A percentile compares a stretch with the other conserved stretches of the same genome.
Conservation (phyloP, 2,888 invertebrate genomes). For the Tetranychus piercei region DNA sequence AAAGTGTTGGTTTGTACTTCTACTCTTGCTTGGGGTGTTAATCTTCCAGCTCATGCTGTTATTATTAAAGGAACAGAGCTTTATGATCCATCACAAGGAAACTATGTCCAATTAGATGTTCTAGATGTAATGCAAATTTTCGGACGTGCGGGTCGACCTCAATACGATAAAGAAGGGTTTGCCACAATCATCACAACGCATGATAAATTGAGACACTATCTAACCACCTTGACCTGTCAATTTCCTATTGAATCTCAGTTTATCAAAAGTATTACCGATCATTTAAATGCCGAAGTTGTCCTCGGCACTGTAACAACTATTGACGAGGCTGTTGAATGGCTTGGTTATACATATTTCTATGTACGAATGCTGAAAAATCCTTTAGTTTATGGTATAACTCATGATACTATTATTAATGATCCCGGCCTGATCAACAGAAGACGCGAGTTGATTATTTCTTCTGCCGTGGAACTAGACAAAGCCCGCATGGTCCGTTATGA, state of each 20-base stretch:
- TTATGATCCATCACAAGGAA: slow-evolving; percentile 83
- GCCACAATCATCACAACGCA: slow-evolving; percentile 87
- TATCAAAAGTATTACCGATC: slow-evolving; percentile 71
- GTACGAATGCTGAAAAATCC: slow-evolving; percentile 86
- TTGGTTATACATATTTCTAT: slow-evolving; percentile 88
- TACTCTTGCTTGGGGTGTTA: slow-evolving; percentile 98
- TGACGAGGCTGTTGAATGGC: slow-evolving; percentile 90
- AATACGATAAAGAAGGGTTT: slow-evolving; percentile 81
- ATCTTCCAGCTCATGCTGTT: slow-evolving; percentile 88
- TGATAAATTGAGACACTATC: slow-evolving; percentile 75
- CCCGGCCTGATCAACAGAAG: slow-evolving; percentile 57
- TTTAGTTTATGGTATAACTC: slow-evolving; percentile 48
- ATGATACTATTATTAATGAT: slow-evolving; percentile 44
- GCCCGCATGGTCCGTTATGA: slow-evolving; percentile 87
- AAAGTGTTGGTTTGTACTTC: slow-evolving; percentile 84
- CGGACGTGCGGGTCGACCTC: slow-evolving; percentile 92
- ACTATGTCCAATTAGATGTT: slow-evolving; percentile 84
- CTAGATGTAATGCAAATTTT: slow-evolving; percentile 95
- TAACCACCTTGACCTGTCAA: slow-evolving; percentile 81
- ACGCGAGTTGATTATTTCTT: slow-evolving; percentile 42
- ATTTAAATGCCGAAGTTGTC: slow-evolving; percentile 91
- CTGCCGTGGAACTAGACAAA: slow-evolving; percentile 69
- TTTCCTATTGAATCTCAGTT: slow-evolving; percentile 97
- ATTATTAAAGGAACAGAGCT: slow-evolving; percentile 69
- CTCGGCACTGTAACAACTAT: slow-evolving; percentile 89